Evolutionary conservation across 2,113 vertebrate genomes (phyloP).

Genomic region (Percina caprodes): DNA sequence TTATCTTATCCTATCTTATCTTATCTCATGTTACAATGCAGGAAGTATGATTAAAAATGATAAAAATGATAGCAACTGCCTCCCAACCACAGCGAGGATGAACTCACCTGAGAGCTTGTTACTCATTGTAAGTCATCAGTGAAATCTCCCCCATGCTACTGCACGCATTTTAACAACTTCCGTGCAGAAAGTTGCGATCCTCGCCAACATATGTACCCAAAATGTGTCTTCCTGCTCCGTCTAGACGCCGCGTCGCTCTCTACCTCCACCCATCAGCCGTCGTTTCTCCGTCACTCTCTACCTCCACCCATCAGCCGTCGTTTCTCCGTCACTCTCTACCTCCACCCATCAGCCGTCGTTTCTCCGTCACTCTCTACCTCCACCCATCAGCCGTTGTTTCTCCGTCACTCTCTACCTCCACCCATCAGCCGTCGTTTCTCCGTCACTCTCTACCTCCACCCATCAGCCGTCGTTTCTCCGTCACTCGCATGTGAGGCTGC

Average conservation of each 20-base stretch:
- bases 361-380: slow-evolving; percentile 27
- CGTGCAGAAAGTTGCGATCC: slow-evolving; percentile 2
- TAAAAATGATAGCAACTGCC: not conserved
- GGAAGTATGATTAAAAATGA: too few relatives aligned
- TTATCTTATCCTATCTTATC: too few relatives aligned
- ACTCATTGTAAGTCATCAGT: slow-evolving; percentile 29
- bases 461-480: slow-evolving; percentile 47
- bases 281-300: slow-evolving; percentile 17
- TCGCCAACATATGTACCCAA: not conserved
- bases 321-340: slow-evolving; percentile 10
- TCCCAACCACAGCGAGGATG: not conserved
- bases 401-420: too few relatives aligned
- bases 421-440: too few relatives aligned
- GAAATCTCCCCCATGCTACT: slow-evolving; percentile 32
- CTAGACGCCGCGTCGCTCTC: not conserved
- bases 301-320: slow-evolving; percentile 54
- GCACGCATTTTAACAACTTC: slow-evolving; percentile 9
- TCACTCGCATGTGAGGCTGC: slow-evolving; percentile 36
- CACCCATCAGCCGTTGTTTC: slow-evolving; percentile 48
- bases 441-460: slow-evolving; percentile 40
- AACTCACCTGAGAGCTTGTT: slow-evolving; percentile 51
- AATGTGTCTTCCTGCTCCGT: not conserved
- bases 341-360: slow-evolving; percentile 54
- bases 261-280: slow-evolving; percentile 51
- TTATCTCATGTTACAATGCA: too few relatives aligned